Evolutionary conservation across 35 echinoderm and acorn worm species (phyloP), one percentile per base, ranked within the genome.

Genomic region (Holothuria glaberrima): DNA sequence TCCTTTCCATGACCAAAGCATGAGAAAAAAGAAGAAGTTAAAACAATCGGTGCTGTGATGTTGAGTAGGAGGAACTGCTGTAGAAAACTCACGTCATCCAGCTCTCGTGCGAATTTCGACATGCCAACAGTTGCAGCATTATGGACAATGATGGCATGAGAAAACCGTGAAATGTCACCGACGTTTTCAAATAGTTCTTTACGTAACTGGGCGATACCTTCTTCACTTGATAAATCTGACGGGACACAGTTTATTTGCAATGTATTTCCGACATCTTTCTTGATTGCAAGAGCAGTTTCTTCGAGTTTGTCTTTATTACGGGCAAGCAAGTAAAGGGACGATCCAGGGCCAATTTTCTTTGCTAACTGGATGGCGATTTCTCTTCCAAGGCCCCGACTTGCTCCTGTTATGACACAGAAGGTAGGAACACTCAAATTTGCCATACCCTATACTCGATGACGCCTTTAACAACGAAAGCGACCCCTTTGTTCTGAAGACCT

Each of bases 361-460:
- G 68, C 86, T 16, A 88, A n/a, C 22, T 68, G 64, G n/a, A 74
- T 54, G 2, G 86, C 86, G 35, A 38, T 68, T 48, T 67, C 63
- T 20, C 34, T 28, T 20, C 61, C 86, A 30, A 71, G 29, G 21
- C 61, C 63, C 22, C 61, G 80, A 75, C 63, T 71, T 19, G 63
- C 61, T 30, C 61, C 63, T 20, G 86, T 88, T 9, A 88, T 38
- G 16, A 88, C 13, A 46, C 68, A 74, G 29, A 88, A 88, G 0
- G 63, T 77, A 10, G 3, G 25, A 3, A 66, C 48, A n/a, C 58
- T 17, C 9, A 90, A 52, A 72, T 46, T 3, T 24, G 82, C 66
- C 48, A 48, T 57, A 54, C n/a, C n/a, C n/a, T n/a, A n/a, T n/a
- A n/a, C n/a, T n/a, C n/a, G n/a, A n/a, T n/a, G n/a, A n/a, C n/a